Base-by-base conservation (phyloP, 2,113 vertebrate species). In the Sander lucioperca region DNA sequence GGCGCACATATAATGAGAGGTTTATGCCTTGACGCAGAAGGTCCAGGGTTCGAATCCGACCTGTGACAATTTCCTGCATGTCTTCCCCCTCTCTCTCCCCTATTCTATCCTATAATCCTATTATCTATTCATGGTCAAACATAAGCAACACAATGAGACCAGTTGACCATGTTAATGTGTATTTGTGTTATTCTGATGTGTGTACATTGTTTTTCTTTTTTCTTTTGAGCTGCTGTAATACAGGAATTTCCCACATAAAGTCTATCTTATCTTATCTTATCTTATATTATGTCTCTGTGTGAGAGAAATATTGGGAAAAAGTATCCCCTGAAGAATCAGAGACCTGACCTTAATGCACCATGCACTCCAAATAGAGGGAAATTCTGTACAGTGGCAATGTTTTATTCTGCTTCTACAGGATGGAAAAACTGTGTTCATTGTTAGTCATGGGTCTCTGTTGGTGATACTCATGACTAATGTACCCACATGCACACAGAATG, bases 401-500 rank as follows among this genome's bases (percentile, higher is more conserved):
- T 77, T 10, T 9, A 58, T 59, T 67, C 14, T 62, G 61, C 80
- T 59, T 72, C 39, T 39, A 27, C 75, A 68, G 78, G 43, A 66
- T 53, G 66, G 73, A 79, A 80, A 81, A 84, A 77, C 65, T 47
- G 62, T 79, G 68, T 69, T 87, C 63, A 67, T 61, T 81, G 82
- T 87, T 86, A 91, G 88, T 86, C 89, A 90, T 72, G 53, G 69
- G 23, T 84, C 74, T 89, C 67, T 70, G 75, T 71, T 72, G 80
- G 58, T 82, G 69, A 86, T 68, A 76, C 86, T 65, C 85, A 76
- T 89, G 85, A 88, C 88, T 89, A 83, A 89, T 80, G 43, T 65
- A 65, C 58, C 63, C 84, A 77, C 79, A 74, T 23, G 72, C 47
- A 68, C 36, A 69, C 64, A 75, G 23, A 73, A 51, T 10, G 6